These are phyloP conservation scores for Mohoua ochrocephala DNA, from an alignment of 2,113 vertebrate genomes.

Conservation along the genomic window DNA sequence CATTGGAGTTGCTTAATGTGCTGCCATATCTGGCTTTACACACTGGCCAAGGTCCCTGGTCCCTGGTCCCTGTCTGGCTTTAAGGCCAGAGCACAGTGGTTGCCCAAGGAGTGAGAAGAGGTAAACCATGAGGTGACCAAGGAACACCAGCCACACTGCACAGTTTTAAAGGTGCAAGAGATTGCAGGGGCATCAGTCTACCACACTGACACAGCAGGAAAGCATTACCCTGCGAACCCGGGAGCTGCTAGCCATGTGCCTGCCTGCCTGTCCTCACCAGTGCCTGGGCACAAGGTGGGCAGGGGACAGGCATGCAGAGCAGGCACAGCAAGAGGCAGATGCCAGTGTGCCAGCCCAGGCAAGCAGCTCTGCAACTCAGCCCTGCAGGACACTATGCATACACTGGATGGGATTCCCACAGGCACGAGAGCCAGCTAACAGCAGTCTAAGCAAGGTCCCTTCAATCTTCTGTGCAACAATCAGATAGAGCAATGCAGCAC, in stretches of 20 bases:
- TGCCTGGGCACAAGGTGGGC: neutral
- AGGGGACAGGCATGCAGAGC: neutral
- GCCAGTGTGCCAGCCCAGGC: neutral
- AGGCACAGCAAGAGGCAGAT: neutral
- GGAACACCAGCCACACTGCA: neutral
- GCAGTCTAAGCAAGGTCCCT: neutral
- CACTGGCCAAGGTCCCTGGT: neutral
- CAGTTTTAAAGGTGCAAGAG: neutral
- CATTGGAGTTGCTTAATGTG: neutral
- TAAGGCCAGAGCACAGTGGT: neutral
- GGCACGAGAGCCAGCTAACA: neutral
- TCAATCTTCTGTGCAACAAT: neutral
- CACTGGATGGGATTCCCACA: neutral
- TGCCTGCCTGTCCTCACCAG: neutral
- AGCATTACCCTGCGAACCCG: neutral
- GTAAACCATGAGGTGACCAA: neutral
- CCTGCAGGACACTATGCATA: neutral
- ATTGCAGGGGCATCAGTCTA: neutral
- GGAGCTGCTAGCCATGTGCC: neutral
- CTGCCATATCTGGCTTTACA: neutral
- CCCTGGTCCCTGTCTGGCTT: neutral
- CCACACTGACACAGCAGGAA: fast-evolving
- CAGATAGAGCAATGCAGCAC: neutral
- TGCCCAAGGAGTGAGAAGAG: neutral
- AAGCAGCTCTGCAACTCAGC: neutral